phyloP scores from a whole-genome alignment of 2,113 vertebrate species.

The Muntiacus muntjak region DNA sequence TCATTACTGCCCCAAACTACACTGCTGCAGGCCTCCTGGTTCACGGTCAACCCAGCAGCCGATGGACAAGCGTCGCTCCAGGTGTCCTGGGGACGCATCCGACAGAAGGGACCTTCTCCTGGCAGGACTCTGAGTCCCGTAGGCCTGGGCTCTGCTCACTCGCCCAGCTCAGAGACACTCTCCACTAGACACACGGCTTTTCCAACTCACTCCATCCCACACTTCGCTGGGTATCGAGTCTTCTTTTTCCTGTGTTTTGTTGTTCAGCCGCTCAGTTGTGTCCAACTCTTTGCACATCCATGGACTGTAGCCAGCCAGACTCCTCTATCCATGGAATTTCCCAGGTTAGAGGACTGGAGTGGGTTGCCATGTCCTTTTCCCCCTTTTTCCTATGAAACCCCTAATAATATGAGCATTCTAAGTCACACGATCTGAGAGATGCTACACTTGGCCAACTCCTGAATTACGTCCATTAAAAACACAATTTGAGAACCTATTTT shows the following conservation, averaged over 20 bases:
- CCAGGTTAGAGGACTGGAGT: neutral
- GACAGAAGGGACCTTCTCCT: neutral
- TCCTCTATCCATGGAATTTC: neutral
- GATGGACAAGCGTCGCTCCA: neutral
- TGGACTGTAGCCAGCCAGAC: neutral
- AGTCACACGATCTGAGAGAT: neutral
- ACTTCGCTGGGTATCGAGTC: neutral
- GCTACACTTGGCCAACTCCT: neutral
- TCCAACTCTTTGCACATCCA: neutral
- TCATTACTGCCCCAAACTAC: neutral
- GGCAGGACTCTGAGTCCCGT: neutral
- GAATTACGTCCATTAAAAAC: neutral
- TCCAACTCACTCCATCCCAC: neutral
- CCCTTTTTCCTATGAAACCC: neutral
- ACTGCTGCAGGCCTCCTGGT: neutral
- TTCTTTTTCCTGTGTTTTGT: neutral
- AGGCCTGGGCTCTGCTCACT: neutral
- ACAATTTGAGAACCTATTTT: neutral
- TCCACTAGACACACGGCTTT: neutral
- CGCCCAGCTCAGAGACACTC: neutral
- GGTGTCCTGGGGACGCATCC: neutral
- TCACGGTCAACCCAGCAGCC: neutral
- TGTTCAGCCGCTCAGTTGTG: neutral
- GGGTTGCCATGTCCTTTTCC: neutral
- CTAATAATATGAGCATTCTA: neutral